A percentile compares a stretch with the other conserved stretches of the same genome.
Conservation (phyloP, 2,113 vertebrate species). For the Percopsis transmontana region DNA sequence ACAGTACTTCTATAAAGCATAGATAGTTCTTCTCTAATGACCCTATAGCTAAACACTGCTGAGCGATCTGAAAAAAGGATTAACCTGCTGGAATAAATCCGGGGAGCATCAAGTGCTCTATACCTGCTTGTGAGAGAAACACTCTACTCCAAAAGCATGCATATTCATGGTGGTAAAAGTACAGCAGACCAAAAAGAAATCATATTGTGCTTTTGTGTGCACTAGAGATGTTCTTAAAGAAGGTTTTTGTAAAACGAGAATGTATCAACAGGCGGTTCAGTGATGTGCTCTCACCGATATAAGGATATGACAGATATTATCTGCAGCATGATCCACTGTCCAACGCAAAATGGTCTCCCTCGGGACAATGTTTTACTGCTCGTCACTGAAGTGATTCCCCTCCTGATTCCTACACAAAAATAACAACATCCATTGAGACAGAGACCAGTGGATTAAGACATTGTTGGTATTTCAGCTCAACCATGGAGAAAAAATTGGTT, state of each 20-base stretch:
- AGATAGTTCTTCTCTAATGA: neutral
- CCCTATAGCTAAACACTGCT: neutral
- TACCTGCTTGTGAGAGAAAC: neutral
- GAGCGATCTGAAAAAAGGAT: neutral
- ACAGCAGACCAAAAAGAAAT: conserved; percentile 13
- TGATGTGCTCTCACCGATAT: conserved; percentile 4
- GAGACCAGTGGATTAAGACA: conserved; percentile 31
- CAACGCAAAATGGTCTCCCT: conserved; percentile 25
- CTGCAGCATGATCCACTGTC: conserved; percentile 12
- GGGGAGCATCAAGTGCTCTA: neutral
- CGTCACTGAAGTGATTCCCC: conserved; percentile 26
- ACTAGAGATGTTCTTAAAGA: conserved; percentile 23
- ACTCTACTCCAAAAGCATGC: no score
- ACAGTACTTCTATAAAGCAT: neutral
- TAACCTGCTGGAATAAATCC: conserved; percentile 4
- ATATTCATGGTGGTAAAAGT: no score
- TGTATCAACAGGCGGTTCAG: conserved; percentile 25
- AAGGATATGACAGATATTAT: conserved; percentile 35
- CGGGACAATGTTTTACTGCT: conserved; percentile 33
- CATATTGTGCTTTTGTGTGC: neutral
- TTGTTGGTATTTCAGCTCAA: conserved; percentile 34
- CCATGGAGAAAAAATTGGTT: conserved; percentile 20
- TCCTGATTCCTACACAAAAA: conserved; percentile 36
- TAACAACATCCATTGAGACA: conserved; percentile 11
- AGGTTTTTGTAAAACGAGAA: conserved; percentile 26